Conservation (phyloP, 2,797 vertebrate genomes). For the Diplodus puntazzo region DNA sequence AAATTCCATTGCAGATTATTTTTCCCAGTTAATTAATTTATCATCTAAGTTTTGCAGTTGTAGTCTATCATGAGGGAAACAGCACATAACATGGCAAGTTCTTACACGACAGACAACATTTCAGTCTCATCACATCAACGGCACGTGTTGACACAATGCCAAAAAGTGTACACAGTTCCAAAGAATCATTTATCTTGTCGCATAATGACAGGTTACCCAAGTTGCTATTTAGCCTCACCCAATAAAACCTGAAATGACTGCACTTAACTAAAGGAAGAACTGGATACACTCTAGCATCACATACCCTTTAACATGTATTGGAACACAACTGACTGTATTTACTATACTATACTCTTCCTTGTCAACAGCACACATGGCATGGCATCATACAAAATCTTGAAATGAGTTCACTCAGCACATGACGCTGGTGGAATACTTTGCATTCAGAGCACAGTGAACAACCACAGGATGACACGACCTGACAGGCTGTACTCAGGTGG, state of each 20-base stretch:
- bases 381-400: neutral
- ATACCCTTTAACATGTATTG: neutral
- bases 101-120: neutral
- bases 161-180: neutral
- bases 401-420: neutral
- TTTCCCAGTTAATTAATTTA: neutral
- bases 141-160: neutral
- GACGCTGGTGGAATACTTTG: neutral
- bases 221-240: neutral
- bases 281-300: accelerated
- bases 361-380: neutral
- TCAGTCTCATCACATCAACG: constrained; percentile 10
- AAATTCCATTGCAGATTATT: too few relatives aligned
- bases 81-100: neutral
- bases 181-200: neutral
- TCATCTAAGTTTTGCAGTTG: neutral
- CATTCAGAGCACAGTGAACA: neutral
- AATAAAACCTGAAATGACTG: neutral
- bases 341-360: neutral
- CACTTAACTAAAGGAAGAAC: neutral
- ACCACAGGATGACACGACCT: neutral
- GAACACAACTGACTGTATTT: neutral
- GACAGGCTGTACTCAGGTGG: neutral
- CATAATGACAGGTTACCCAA: constrained; percentile 1
- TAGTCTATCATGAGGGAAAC: neutral